Conservation (phyloP, 1,140 invertebrate genomes). For the Drosophila nannoptera region DNA sequence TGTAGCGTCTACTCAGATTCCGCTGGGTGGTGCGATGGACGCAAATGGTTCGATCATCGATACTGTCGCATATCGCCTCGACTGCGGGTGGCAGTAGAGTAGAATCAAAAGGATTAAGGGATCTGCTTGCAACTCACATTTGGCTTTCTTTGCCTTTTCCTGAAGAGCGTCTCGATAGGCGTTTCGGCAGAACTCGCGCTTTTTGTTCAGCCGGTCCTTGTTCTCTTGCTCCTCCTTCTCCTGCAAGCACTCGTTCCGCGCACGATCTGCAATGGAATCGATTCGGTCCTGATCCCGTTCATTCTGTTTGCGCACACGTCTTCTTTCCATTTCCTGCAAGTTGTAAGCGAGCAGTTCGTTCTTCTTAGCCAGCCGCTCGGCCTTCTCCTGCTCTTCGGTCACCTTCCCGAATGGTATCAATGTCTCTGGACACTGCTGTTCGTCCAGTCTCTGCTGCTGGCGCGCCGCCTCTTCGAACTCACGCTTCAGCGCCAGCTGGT, state of each 20-base stretch:
- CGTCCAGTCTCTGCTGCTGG: conserved; percentile 39
- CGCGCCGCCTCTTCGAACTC: conserved; percentile 39
- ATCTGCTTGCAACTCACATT: conserved; percentile 37
- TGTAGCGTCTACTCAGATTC: conserved; percentile 25
- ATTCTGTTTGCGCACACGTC: conserved; percentile 4
- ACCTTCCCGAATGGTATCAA: conserved; percentile 43
- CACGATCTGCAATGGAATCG: conserved; percentile 43
- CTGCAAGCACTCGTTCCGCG: conserved; percentile 33
- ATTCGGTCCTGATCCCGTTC: conserved; percentile 18
- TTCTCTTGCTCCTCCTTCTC: conserved; percentile 39
- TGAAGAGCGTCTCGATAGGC: conserved; percentile 44
- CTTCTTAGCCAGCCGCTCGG: conserved; percentile 13
- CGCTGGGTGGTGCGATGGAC: conserved; percentile 40
- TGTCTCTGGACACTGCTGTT: conserved; percentile 34
- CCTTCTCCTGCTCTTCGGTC: conserved; percentile 38
- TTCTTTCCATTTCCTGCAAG: conserved; percentile 9
- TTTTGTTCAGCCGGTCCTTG: conserved; percentile 19
- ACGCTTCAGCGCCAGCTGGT: conserved; percentile 37
- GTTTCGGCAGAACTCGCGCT: conserved; percentile 39
- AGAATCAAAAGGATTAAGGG: not conserved
- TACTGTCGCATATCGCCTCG: conserved; percentile 49
- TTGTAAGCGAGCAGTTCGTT: not conserved
- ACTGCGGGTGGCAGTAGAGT: conserved; percentile 13
- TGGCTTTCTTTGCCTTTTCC: conserved; percentile 37
- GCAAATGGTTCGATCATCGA: conserved; percentile 55